Evolutionary conservation across 2,888 invertebrate genomes (phyloP), one percentile per base, ranked within the genome.

Genomic region (Noctuana brunneofusca): DNA sequence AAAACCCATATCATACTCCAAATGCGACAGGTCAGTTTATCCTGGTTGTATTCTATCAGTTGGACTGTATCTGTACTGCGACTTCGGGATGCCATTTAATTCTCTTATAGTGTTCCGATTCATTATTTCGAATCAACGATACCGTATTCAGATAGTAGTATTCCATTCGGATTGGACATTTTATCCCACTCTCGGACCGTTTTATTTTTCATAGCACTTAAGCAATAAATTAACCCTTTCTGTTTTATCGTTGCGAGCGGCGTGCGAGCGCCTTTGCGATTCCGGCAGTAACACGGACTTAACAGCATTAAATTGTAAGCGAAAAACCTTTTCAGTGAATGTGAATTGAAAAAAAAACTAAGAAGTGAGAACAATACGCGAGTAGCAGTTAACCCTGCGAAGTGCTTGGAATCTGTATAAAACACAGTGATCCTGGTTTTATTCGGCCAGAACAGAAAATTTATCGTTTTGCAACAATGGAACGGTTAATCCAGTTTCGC

Each of bases 381-480:
- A 63, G 65, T 65, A 69, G 66, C 68, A 74, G 71, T 75, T 75
- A 79, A 75, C 74, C 68, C 71, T 65, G 71, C 68, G 48, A 66
- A 69, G 62, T 66, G 59, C 58, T 63, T 22, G 67, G 68, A 69
- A 68, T 67, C 70, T 65, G 65, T 73, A 71, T 76, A 72, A 78
- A 78, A 79, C 80, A 81, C 72, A 69, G 78, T 72, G 71, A 80
- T 79, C 75, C 68, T 69, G 71, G 73, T 80, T 78, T 86, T 80
- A 83, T 73, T 69, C 70, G 76, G 73, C 70, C 74, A 76, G 81
- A 82, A 80, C 80, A 77, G 84, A 75, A 81, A 86, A 88, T 87
- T 86, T 88, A 88, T 87, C 76, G 84, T 76, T 76, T 74, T 70
- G 75, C 75, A 80, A 88, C 87, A 89, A 87, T 86, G 73, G 75